Evolutionary conservation across 2,888 invertebrate genomes (phyloP).

Genomic region (Tenodera sinensis): DNA sequence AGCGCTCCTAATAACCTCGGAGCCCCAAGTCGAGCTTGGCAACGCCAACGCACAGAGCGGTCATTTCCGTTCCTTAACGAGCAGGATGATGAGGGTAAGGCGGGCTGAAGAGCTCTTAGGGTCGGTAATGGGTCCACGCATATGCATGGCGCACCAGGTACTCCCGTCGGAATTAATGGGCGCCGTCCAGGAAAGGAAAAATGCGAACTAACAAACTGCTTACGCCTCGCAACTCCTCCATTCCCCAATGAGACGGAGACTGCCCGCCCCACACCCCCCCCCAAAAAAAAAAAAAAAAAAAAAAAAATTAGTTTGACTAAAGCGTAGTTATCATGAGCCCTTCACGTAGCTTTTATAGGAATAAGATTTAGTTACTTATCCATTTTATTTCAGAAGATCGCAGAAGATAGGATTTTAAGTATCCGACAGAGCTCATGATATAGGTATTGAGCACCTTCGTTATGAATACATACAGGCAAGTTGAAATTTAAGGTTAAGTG

Average conservation of each 20-base stretch:
- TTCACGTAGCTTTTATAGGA: no score
- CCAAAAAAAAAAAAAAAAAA: background rate
- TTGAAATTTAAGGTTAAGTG: no score
- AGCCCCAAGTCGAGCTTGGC: background rate
- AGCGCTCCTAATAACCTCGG: background rate
- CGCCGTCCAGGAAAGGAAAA: background rate
- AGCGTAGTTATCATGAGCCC: background rate
- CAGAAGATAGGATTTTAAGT: no score
- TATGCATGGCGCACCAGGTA: conserved; percentile 15
- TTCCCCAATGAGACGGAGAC: background rate
- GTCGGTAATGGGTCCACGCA: conserved; percentile 10
- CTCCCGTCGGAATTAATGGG: background rate
- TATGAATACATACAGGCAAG: no score
- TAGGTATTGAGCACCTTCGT: no score
- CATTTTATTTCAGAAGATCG: no score
- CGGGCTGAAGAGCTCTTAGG: background rate
- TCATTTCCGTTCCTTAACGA: background rate
- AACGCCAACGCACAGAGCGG: background rate
- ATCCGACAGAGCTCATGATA: no score
- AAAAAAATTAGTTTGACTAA: background rate
- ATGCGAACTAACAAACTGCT: background rate
- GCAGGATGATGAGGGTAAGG: background rate
- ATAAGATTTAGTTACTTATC: no score
- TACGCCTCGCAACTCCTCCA: background rate
- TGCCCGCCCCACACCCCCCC: background rate